Evolutionary conservation across 1,140 invertebrate species (phyloP).

Genomic region (Formica exsecta): DNA sequence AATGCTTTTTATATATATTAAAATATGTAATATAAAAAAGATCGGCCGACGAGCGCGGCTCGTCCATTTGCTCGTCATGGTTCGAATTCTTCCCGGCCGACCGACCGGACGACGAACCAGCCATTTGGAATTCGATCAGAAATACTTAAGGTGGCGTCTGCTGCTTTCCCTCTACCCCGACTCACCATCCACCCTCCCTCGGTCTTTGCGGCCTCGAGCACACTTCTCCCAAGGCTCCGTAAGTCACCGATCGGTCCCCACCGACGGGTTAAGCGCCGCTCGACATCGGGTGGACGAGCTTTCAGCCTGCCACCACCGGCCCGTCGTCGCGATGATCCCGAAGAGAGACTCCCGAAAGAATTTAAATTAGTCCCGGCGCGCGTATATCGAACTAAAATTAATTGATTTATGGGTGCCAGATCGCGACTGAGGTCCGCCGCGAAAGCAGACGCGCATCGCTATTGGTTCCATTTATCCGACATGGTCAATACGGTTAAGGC

Average conservation of each 20-base stretch:
- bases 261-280: slow-evolving; percentile 30
- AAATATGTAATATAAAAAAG: neutral
- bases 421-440: neutral
- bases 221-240: slow-evolving; percentile 59
- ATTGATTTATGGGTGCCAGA: slow-evolving; percentile 83
- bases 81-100: slow-evolving; percentile 81
- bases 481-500: neutral
- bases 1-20: neutral
- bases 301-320: slow-evolving; percentile 34
- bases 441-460: neutral
- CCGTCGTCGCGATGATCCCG: slow-evolving; percentile 74
- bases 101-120: slow-evolving; percentile 78
- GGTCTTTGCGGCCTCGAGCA: slow-evolving; percentile 45
- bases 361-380: slow-evolving; percentile 83
- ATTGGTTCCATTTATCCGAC: neutral
- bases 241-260: slow-evolving; percentile 72
- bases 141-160: slow-evolving; percentile 85
- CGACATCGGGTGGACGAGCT: slow-evolving; percentile 63
- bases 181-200: slow-evolving; percentile 54
- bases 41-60: slow-evolving; percentile 57
- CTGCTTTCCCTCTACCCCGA: slow-evolving; percentile 67
- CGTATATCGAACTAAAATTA: slow-evolving; percentile 85
- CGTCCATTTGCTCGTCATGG: slow-evolving; percentile 77
- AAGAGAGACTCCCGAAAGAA: slow-evolving; percentile 82
- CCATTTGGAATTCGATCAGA: slow-evolving; percentile 85